Evolutionary conservation across 35 echinoderm and acorn worm species (phyloP), one percentile per base, ranked within the genome.

Genomic region (Apostichopus parvimensis): DNA sequence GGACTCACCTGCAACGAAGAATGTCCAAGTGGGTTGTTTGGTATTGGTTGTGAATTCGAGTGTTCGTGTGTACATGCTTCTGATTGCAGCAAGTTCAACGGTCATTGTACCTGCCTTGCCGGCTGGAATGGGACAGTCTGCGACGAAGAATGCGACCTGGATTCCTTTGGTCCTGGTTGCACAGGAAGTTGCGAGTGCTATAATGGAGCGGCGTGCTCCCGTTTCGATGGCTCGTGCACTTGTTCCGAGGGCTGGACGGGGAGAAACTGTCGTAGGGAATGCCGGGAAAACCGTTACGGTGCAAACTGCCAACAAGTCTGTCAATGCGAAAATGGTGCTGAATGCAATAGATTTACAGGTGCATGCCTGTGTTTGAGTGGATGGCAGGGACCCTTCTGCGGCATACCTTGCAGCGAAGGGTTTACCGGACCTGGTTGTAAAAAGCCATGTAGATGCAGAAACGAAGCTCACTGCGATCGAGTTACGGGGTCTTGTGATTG

Each of bases 211-310:
- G 54, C 64, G 0, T 98, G 96, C 56, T 59, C 87, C 71, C 83
- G 64, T 12, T 81, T 94, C 5, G 93, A 95, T 92, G 96, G 96
- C 0, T 85, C 89, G 13, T 98, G 96, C 54, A 86, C 76, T 8
- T 98, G 96, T 79, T 22, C 80, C 1, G 83, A 92, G 15, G 96
- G 96, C 4, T 98, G 96, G 96, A 76, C 25, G 22, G 96, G 96
- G 10, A 62, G 75, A 15, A 18, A 90, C 14, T 98, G 96, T 87
- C 21, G 56, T 4, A 86, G 55, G 8, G 55, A 82, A 14, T 98
- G 96, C 65, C 52, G 22, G 5, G 53, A 89, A 22, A 92, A 92
- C 15, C 82, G 52, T 1, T 95, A 79, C 90, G 96, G 96, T 21
- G 14, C 56, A 4, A 73, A 91, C 8, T 99, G 97, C 91, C 21